These are phyloP conservation scores for Peromyscus melanophrys DNA, from an alignment of 2,797 vertebrate species.

Conservation along the genomic window DNA sequence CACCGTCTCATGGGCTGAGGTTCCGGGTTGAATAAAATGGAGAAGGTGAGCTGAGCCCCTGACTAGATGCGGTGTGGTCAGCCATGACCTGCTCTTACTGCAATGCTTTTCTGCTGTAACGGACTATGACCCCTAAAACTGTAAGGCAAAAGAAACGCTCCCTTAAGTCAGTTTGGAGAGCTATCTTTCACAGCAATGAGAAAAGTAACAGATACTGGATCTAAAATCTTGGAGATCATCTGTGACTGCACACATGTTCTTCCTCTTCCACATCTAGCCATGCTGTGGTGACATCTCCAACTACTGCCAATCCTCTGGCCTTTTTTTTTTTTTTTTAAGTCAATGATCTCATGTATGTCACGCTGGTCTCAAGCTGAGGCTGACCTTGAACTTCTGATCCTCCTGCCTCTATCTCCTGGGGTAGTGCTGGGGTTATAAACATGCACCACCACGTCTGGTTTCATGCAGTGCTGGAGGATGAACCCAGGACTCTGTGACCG, in stretches of 20 bases:
- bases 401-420: background rate
- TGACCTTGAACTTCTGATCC: background rate
- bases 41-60: background rate
- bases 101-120: background rate
- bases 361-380: background rate
- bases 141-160: background rate
- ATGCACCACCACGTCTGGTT: background rate
- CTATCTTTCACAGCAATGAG: background rate
- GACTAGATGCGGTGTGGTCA: background rate
- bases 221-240: background rate
- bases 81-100: no score
- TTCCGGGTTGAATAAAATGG: background rate
- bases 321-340: background rate
- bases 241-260: background rate
- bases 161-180: background rate
- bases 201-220: background rate
- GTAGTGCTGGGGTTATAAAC: background rate
- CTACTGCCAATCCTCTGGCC: background rate
- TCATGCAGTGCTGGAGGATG: background rate
- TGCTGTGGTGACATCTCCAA: background rate
- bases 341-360: background rate
- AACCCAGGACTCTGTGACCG: background rate
- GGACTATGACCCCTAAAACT: background rate
- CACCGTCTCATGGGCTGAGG: no score
- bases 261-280: background rate